Evolutionary conservation across 2,113 vertebrate genomes (phyloP), one percentile per base, ranked within the genome.

Genomic region (Corvus moneduloides): DNA sequence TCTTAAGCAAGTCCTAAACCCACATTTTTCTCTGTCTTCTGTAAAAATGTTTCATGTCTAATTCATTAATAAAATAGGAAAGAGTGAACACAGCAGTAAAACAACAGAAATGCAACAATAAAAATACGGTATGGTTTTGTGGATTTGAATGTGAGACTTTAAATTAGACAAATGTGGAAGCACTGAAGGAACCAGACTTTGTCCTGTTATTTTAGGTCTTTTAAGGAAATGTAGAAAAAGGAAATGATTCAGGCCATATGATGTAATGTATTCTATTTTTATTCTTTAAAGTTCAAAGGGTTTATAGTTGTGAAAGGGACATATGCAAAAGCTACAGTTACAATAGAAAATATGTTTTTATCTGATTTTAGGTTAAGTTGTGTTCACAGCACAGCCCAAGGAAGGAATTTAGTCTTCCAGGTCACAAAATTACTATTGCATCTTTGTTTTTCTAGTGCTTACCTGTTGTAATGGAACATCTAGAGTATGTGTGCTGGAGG

Each of bases 221-320:
- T 97, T 97, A 97, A 97, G 95, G 97, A 98, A 98, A 95, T 79
- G 66, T 93, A 94, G 95, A 98, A 98, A 98, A 93, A 98, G 97
- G 97, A 98, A 98, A 90, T 97, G 72, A 87, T 92, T 96, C 71
- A 84, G 94, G 93, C 93, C 90, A 49, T 92, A 68, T 94, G 97
- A 98, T 19, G 83, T 93, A 92, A 97, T 95, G 62, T 91, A 44
- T 92, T 87, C 96, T 99, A 98, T 99, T 98, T 98, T 98, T 98
- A 97, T 94, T 95, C 79, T 92, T 90, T 58, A 35, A 94, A 94
- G 97, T 96, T 82, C 48, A 94, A 24, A 95, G 82, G 48, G 66
- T 88, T 91, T 93, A n/a, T 83, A 96, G 96, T 96, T 97, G 93
- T 98, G 90, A 96, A 94, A 85, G 96, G 97, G 97, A 98, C 96